These are phyloP conservation scores for Orbicella faveolata DNA, from an alignment of 64 coral and sea anemone species.

Conservation along the genomic window DNA sequence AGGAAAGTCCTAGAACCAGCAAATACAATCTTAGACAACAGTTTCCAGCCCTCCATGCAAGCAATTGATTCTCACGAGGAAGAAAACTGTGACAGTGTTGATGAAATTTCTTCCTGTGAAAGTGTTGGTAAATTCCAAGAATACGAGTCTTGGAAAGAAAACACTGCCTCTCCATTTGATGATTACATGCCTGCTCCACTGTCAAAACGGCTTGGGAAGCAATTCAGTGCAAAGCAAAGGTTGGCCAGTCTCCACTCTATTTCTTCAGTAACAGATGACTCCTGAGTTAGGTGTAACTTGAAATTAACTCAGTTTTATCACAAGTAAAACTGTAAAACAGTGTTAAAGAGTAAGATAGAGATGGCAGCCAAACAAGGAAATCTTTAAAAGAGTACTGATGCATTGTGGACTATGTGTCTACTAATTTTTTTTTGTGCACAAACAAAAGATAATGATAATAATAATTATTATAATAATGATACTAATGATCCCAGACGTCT, in stretches of 20 bases:
- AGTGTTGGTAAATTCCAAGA: not conserved
- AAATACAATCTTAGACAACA: not conserved
- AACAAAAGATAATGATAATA: too few species aligned
- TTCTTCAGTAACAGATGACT: not conserved
- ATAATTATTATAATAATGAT: too few species aligned
- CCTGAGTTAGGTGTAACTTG: too few species aligned
- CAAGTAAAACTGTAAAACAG: too few species aligned
- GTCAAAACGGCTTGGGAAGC: slow-evolving; percentile 22
- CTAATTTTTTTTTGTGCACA: too few species aligned
- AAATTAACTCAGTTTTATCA: too few species aligned
- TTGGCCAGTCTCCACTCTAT: not conserved
- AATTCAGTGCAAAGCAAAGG: slow-evolving; percentile 1
- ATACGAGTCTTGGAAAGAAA: not conserved
- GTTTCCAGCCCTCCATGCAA: not conserved
- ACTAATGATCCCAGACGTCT: too few species aligned
- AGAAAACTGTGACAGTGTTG: not conserved
- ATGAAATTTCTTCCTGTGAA: not conserved
- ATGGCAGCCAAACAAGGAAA: too few species aligned
- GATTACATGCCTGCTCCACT: slow-evolving; percentile 45
- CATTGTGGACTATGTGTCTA: too few species aligned
- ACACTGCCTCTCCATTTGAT: slow-evolving; percentile 17
- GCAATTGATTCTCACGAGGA: not conserved
- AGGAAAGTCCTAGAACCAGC: not conserved
- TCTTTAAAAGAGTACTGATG: too few species aligned
- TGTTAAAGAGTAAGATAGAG: too few species aligned